These are phyloP conservation scores for Mallotus villosus DNA, from an alignment of 2,797 vertebrate genomes.

Conservation along the genomic window DNA sequence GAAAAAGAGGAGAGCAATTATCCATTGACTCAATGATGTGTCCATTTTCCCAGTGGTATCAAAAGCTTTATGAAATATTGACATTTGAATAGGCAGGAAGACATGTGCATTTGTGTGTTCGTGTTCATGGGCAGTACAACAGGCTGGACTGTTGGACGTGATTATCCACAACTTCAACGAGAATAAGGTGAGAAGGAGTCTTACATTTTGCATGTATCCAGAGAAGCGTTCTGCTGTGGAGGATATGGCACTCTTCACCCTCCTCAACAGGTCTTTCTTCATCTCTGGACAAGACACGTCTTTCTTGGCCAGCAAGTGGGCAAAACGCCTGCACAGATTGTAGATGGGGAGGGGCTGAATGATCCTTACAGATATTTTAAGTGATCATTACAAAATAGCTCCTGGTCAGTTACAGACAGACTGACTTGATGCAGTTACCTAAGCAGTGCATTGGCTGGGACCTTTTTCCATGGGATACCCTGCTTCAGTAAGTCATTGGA, in stretches of 20 bases:
- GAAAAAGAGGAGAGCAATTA: too few species aligned
- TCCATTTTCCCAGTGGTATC: too few species aligned
- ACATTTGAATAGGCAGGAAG: too few species aligned
- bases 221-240: constrained; percentile 97
- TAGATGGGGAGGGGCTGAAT: not conserved
- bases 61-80: too few species aligned
- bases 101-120: too few species aligned
- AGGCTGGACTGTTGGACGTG: too few species aligned
- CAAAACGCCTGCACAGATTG: constrained; percentile 85
- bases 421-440: constrained; percentile 74
- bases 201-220: constrained; percentile 99
- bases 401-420: too few species aligned
- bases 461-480: constrained; percentile 93
- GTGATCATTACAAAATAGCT: too few species aligned
- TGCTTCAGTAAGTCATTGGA: constrained; percentile 94
- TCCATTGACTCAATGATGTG: too few species aligned
- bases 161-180: too few species aligned
- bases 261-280: constrained; percentile 94
- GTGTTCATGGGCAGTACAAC: too few species aligned
- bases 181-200: constrained; percentile 35
- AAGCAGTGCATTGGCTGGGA: constrained; percentile 91
- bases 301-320: constrained; percentile 93
- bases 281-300: constrained; percentile 92
- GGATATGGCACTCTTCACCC: constrained; percentile 97
- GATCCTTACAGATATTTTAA: too few species aligned